Evolutionary conservation across 2,113 vertebrate genomes (phyloP), one percentile per base, ranked within the genome.

Genomic region (Megaceryle torquata): DNA sequence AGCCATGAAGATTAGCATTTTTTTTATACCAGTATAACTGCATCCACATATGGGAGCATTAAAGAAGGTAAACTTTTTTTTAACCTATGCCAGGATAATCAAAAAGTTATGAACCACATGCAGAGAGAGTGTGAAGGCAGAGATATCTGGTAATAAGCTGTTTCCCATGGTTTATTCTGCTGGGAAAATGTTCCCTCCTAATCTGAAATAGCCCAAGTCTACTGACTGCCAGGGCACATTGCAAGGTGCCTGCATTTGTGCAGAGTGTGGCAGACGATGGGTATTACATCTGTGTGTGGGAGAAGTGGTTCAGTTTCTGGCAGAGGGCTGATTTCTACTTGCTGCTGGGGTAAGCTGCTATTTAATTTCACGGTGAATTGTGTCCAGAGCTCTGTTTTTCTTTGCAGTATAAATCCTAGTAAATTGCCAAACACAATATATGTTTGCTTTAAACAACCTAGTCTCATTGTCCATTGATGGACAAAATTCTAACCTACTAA

Each of bases 351-450:
- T 92, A 93, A 96, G 72, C 72, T 53, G 54, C 72, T 91, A 70
- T 93, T 96, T 93, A 95, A 96, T 96, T 96, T 96, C 95, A 96
- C 0, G 24, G 90, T 85, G 91, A 92, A 90, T 78, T 84, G 68
- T 96, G 90, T 93, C 90, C 75, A 75, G 56, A 94, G 53, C 28
- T 81, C 85, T 88, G 68, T 94, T 95, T 70, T 83, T 20, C 80
- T 78, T 88, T 75, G 64, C 90, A 24, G 60, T 46, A 51, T 85
- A 93, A 94, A 83, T 84, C 82, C 80, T 41, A 84, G 74, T n/a
- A 94, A 95, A 90, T 88, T 94, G 48, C 82, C 39, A 95, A 84
- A 79, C 57, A 83, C 88, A 94, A 64, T 77, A 53, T 61, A 37
- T 3, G 21, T 75, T 93, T 86, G 28, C 88, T 96, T 91, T 91